Evolutionary conservation across 2,113 vertebrate species (phyloP), one percentile per base, ranked within the genome.

Genomic region (Anseranas semipalmata): DNA sequence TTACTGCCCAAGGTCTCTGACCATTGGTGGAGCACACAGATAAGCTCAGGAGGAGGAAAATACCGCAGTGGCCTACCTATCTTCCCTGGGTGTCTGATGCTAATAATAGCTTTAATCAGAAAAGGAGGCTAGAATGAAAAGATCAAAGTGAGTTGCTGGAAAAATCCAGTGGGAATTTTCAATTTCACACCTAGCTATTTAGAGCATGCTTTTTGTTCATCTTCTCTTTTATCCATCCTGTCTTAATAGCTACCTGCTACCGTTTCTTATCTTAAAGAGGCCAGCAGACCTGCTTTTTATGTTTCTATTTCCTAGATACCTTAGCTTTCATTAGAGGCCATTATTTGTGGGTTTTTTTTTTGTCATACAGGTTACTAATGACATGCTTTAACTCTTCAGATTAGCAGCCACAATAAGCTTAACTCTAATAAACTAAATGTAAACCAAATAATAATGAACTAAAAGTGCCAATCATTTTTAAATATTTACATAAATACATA

Each of bases 121-220:
- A 88, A 90, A 81, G 7, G 15, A 52, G 59, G 52, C 19, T 43
- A 66, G 39, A 91, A 82, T 0, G 1, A 67, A 87, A 83, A 76
- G 48, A 92, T 92, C 71, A 92, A 95, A 96, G 53, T 28, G 14
- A 90, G 15, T 60, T 80, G 41, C 33, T 79, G 30, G 25, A 46
- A 91, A 90, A 48, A 76, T 24, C 55, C 46, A 15, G 41, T 65
- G 21, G 4, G 13, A 45, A 90, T 92, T 86, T 96, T 94, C 37
- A 79, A 30, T 90, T 90, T 85, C 76, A 83, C 11, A 77, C 24
- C 27, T 90, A 92, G 12, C 8, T 90, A 90, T 96, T 90, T 77
- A 90, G 55, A 63, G 14, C 75, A 46, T 33, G 63, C 1, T 73
- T 94, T 87, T 83, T 62, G 20, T 53, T 83, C 8, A 39, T 65